Evolutionary conservation across 2,888 invertebrate genomes (phyloP).

Genomic region (Myathropa florea): DNA sequence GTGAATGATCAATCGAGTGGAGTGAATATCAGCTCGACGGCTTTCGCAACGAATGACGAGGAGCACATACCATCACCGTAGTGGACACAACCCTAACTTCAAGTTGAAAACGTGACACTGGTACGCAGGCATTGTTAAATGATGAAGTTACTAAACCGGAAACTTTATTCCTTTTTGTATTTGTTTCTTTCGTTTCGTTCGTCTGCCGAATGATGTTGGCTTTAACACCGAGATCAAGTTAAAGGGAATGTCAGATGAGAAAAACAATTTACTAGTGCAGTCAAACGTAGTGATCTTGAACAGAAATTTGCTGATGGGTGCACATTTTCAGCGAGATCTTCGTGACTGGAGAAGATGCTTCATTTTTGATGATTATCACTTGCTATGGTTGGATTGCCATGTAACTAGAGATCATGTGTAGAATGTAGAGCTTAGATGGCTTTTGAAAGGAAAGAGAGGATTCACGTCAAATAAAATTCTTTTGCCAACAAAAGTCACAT

Average conservation of each 20-base stretch:
- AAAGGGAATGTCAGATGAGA: slow-evolving; percentile 15
- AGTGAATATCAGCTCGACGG: slow-evolving; percentile 20
- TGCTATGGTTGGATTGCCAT: no score
- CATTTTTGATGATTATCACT: no score
- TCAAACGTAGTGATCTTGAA: slow-evolving; percentile 25
- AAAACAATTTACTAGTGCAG: slow-evolving; percentile 6
- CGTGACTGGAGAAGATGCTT: no score
- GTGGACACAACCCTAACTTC: slow-evolving; percentile 15
- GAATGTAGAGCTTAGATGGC: no score
- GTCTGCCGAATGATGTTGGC: slow-evolving; percentile 19
- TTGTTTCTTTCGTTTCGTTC: neutral
- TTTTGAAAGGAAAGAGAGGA: no score
- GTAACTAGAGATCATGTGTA: no score
- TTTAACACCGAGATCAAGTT: slow-evolving; percentile 22
- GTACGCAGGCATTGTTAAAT: neutral
- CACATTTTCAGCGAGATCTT: no score
- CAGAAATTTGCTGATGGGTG: neutral
- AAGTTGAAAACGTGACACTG: neutral
- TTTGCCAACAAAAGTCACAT: no score
- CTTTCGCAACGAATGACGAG: slow-evolving; percentile 14
- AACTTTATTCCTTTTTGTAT: slow-evolving; percentile 18
- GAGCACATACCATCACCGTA: no score
- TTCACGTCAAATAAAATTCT: no score
- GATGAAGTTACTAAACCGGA: slow-evolving; percentile 33
- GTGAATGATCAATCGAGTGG: slow-evolving; percentile 24